Conservation (phyloP, 2,113 vertebrate species). For the Corynorhinus townsendii region DNA sequence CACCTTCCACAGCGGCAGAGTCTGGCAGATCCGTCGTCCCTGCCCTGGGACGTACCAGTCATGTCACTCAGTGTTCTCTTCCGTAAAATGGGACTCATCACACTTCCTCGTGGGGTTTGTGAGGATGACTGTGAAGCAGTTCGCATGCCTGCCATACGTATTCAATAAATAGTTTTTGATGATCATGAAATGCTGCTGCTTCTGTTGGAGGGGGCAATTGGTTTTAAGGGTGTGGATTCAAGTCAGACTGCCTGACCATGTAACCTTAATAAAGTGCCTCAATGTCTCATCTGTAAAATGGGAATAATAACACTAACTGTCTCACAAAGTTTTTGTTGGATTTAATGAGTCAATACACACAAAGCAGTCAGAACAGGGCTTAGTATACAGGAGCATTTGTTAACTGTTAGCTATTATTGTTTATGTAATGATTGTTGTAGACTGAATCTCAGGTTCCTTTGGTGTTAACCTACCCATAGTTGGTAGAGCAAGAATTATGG, state of each 20-base stretch:
- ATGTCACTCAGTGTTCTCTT: not conserved
- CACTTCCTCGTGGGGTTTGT: not conserved
- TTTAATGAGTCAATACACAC: not conserved
- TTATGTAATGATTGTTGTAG: not conserved
- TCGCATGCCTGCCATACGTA: not conserved
- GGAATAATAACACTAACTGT: not conserved
- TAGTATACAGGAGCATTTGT: not conserved
- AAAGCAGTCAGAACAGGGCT: not conserved
- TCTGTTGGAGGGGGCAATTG: not conserved
- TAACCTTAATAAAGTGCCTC: not conserved
- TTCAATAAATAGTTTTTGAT: not conserved
- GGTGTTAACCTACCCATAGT: not conserved
- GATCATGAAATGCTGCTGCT: not conserved
- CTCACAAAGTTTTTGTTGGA: not conserved
- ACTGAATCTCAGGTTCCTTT: not conserved
- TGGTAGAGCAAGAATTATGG: not conserved
- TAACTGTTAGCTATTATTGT: not conserved
- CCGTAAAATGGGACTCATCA: not conserved
- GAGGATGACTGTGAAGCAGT: not conserved
- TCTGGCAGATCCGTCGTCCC: not conserved
- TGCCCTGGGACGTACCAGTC: not conserved
- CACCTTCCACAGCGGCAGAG: not conserved
- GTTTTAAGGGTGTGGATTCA: not conserved
- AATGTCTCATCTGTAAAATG: not conserved
- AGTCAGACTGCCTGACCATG: not conserved